Base-by-base conservation (phyloP, 2,797 vertebrate genomes). In the Phalanger gymnotis region DNA sequence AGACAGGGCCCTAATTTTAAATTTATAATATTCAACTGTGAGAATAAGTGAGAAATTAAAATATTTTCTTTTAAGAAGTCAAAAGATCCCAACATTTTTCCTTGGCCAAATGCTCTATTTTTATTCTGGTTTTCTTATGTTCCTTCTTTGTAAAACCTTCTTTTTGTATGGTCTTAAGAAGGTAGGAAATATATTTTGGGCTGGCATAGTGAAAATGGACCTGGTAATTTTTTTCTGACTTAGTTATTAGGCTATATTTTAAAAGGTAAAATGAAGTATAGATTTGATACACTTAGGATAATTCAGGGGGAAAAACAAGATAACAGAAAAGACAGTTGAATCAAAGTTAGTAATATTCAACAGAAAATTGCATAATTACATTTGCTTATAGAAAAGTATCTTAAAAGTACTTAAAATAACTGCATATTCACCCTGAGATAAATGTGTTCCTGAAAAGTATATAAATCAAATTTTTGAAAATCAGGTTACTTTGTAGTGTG, bases 281-380 rank as follows among this genome's bases (percentile, higher is more conserved):
- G 53, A 91, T 95, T 10, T 81, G 96, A 95, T 93, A 92, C 92
- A 87, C 94, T 95, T 58, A 94, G 92, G 90, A 95, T 94, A 95
- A 93, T 94, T 90, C 40, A 90, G 40, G 90, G 51, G 94, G 90
- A 30, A 54, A 40, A 22, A 34, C 10, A 93, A 95, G 94, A 40
- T 93, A 94, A 51, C 93, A 16, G 90, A 94, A 89, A 95, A 91
- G 92, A 58, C 89, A 40, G 90, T 92, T 95, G 56, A 95, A 47
- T 73, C 14, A 40, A 89, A 27, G 91, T 97, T 22, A 91, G 96
- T 94, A 96, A 94, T 27, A 94, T 92, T 95, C 91, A 92, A n/a
- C 30, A 94, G 91, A 94, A 97, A 95, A 94, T 90, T 92, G n/a
- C 93, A 91, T 66, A 53, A 4, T 87, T 91, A 95, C 66, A 92